Conservation (phyloP, 35 echinoderm and acorn worm genomes). For the Amphiura filiformis region DNA sequence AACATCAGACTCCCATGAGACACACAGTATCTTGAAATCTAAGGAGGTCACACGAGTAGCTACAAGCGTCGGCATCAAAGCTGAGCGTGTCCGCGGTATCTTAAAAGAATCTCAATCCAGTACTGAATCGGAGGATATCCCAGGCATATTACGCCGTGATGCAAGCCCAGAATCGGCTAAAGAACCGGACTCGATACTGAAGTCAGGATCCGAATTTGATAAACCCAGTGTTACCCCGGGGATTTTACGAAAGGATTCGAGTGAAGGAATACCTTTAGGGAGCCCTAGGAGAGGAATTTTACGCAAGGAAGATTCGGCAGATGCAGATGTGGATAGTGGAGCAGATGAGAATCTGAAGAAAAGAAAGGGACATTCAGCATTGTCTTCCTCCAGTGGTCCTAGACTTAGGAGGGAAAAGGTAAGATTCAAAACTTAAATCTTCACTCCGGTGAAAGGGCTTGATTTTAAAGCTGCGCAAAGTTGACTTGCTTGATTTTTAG, state of each 20-base stretch:
- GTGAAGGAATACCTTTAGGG: not conserved
- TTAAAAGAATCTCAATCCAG: conserved; percentile 21
- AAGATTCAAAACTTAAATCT: not conserved
- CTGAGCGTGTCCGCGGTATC: conserved; percentile 10
- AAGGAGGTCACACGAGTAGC: conserved; percentile 5
- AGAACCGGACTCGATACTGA: conserved; percentile 12
- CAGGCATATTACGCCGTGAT: conserved; percentile 29
- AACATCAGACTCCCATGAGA: not conserved
- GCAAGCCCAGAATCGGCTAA: conserved; percentile 14
- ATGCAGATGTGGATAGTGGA: conserved; percentile 60
- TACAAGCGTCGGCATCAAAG: not conserved
- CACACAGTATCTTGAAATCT: conserved; percentile 33
- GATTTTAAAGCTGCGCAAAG: too few species aligned
- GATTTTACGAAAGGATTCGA: not conserved
- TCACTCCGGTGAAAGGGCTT: not conserved
- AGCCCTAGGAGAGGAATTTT: conserved; percentile 10
- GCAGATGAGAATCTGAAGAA: conserved; percentile 32
- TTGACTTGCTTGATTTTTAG: not conserved
- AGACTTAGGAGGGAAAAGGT: conserved; percentile 52
- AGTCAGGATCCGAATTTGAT: not conserved
- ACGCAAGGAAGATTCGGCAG: conserved; percentile 36
- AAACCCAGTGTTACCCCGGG: not conserved
- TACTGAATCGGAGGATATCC: conserved; percentile 24
- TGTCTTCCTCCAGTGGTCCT: conserved; percentile 36
- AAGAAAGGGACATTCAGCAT: conserved; percentile 17